Percentiles rank a stretch among this genome's conserved stretches.
phyloP scores from a whole-genome alignment of 2,888 invertebrate species.

The Sericinus montela region DNA sequence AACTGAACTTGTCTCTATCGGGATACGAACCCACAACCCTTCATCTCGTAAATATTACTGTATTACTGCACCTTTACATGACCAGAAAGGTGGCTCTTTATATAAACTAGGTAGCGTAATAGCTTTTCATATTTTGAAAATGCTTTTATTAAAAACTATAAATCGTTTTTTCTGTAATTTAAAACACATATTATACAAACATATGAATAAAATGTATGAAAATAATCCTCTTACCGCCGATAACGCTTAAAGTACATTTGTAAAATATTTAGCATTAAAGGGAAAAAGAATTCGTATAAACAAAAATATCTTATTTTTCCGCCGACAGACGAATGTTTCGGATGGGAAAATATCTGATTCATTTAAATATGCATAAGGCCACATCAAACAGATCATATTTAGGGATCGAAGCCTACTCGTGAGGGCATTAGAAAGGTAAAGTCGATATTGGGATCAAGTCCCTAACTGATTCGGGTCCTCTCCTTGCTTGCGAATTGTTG shows the following conservation, averaged over 20 bases:
- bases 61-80: no score
- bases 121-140: no score
- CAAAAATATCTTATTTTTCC: constrained; percentile 23
- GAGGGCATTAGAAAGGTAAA: constrained; percentile 21
- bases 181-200: not conserved
- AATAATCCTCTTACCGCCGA: constrained; percentile 13
- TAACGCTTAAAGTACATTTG: constrained; percentile 14
- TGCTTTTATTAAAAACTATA: no score
- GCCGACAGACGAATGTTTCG: constrained; percentile 23
- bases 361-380: constrained; percentile 50
- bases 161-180: not conserved
- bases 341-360: constrained; percentile 35
- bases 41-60: no score
- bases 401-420: constrained; percentile 23
- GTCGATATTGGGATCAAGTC: constrained; percentile 20
- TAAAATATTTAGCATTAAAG: constrained; percentile 14
- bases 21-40: no score
- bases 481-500: constrained; percentile 5
- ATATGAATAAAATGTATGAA: not conserved
- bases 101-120: no score
- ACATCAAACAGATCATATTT: constrained; percentile 39
- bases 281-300: constrained; percentile 19
- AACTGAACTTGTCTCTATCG: no score
- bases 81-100: no score
- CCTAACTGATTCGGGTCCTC: constrained; percentile 21